Evolutionary conservation across 2,797 vertebrate species (phyloP).

Genomic region (Distichodus sexfasciatus): DNA sequence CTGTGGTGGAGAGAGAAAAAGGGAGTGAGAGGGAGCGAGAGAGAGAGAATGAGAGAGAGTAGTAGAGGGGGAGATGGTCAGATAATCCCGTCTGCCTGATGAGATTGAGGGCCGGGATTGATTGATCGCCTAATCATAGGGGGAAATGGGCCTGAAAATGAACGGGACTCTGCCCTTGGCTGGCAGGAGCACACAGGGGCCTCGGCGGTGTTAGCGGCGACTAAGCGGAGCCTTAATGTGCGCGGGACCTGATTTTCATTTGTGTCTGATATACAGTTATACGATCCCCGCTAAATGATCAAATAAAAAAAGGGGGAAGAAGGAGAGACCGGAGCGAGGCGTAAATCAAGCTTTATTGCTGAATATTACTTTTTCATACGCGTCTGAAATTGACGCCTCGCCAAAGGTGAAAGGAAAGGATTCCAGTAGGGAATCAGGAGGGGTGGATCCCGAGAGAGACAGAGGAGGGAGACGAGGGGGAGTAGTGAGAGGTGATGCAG

Average conservation of each 20-base stretch:
- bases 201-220: conserved; percentile 74
- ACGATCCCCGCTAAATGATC: conserved; percentile 83
- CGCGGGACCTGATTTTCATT: conserved; percentile 84
- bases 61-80: conserved; percentile 76
- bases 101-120: conserved; percentile 87
- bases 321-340: conserved; percentile 60
- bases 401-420: conserved; percentile 70
- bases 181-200: conserved; percentile 70
- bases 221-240: conserved; percentile 82
- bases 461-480: not conserved
- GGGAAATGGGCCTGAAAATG: conserved; percentile 90
- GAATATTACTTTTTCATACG: conserved; percentile 84
- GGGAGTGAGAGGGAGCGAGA: conserved; percentile 31
- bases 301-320: conserved; percentile 77
- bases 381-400: conserved; percentile 76
- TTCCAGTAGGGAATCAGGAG: conserved; percentile 70
- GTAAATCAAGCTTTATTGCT: conserved; percentile 86
- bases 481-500: conserved; percentile 14
- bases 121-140: conserved; percentile 88
- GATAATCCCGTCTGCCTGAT: conserved; percentile 85
- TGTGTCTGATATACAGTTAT: conserved; percentile 86
- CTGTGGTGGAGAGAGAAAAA: conserved; percentile 52
- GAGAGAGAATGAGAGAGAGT: conserved; percentile 47
- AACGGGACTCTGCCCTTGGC: conserved; percentile 86
- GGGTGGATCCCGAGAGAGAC: conserved; percentile 55